Percentiles rank a stretch among this genome's conserved stretches.
Conservation (phyloP, 2,113 vertebrate genomes). For the Podarcis muralis region DNA sequence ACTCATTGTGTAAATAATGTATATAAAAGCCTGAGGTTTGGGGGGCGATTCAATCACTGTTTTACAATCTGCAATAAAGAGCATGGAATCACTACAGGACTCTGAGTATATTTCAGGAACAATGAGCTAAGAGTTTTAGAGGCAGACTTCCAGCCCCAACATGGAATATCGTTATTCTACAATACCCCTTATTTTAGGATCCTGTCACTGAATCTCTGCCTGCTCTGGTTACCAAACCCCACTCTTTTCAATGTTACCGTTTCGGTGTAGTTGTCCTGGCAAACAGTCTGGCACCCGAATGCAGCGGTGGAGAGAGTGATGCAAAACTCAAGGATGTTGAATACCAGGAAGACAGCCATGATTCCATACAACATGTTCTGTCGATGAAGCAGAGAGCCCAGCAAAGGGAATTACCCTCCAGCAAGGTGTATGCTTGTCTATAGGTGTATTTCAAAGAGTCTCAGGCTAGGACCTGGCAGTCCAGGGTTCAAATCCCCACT, state of each 20-base stretch:
- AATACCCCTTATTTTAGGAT: no score
- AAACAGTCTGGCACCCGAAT: constrained; percentile 27
- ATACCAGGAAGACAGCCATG: neutral
- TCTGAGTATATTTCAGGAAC: no score
- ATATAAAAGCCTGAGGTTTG: no score
- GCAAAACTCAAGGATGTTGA: constrained; percentile 10
- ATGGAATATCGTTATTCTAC: neutral
- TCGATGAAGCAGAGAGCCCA: neutral
- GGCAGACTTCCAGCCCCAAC: neutral
- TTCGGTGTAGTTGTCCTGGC: neutral
- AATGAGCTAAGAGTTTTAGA: neutral
- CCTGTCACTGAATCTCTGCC: neutral
- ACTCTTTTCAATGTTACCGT: neutral
- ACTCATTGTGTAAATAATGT: no score
- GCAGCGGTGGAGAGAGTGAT: neutral
- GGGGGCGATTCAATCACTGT: no score
- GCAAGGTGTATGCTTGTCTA: no score
- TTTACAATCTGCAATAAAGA: no score
- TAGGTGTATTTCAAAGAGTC: no score
- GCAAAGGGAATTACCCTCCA: neutral
- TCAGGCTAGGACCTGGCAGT: no score
- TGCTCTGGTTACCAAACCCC: neutral
- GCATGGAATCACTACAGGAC: no score
- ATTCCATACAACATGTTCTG: neutral
- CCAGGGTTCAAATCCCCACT: no score